phyloP scores from a whole-genome alignment of 2,888 invertebrate genomes.

The Nezara viridula region DNA sequence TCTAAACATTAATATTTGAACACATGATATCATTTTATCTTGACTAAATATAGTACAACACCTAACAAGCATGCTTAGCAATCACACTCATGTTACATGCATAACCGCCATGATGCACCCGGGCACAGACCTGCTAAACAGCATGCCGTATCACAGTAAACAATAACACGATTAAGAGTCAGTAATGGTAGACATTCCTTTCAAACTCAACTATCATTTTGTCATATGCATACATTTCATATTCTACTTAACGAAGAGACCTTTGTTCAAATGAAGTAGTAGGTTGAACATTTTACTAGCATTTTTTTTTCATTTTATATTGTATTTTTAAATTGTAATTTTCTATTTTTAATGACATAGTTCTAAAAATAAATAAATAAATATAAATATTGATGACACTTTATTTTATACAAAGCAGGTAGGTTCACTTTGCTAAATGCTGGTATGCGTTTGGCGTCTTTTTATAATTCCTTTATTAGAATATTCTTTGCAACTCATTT shows the following conservation, averaged over 20 bases:
- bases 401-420: too few species aligned
- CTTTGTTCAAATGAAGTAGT: neutral
- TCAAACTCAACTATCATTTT: neutral
- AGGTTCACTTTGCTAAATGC: too few species aligned
- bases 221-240: neutral
- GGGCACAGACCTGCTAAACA: conserved; percentile 36
- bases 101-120: conserved; percentile 23
- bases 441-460: neutral
- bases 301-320: neutral
- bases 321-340: too few species aligned
- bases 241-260: neutral
- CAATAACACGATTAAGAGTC: neutral
- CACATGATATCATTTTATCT: neutral
- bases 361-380: too few species aligned
- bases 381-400: too few species aligned
- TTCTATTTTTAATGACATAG: too few species aligned
- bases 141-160: conserved; percentile 2
- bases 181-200: neutral
- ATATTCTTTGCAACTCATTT: too few species aligned
- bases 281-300: neutral
- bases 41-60: conserved; percentile 10
- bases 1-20: neutral
- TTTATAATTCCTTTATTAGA: too few species aligned
- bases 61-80: neutral
- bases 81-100: conserved; percentile 23